Base-by-base conservation (phyloP, 2,888 invertebrate genomes). In the Lasiommata megera region DNA sequence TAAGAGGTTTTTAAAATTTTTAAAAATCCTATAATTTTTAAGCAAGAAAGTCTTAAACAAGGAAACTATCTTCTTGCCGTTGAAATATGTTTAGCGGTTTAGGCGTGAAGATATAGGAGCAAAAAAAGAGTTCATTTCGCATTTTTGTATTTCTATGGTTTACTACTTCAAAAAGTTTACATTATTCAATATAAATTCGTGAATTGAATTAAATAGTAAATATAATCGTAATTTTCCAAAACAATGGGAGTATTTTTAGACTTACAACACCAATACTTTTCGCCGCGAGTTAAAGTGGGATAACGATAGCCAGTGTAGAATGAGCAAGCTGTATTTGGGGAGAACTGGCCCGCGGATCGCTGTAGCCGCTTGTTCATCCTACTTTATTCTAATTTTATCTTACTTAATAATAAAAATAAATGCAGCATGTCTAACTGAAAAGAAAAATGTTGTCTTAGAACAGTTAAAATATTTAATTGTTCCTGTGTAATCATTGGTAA, bases 281-380 rank as follows among this genome's bases (percentile, higher is more conserved):
- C 57, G 17, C 43, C 53, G 38, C 67, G 62, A 54, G 85, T 67
- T 65, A 65, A 72, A 87, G 64, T 36, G 79, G 76, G 80, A 80
- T 5, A 64, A 69, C 65, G 46, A 59, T 66, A 77, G 47, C 51
- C 57, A 34, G 66, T 66, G 64, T 56, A 55, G 80, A 86, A 66
- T 77, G 81, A 78, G 87, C 82, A 18, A 69, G 71, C 57, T 40
- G 66, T 63, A 64, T 68, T 41, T 65, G 48, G 81, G 86, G 82
- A 70, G 71, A 76, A 78, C 87, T 90, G 82, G 88, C 88, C 88
- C 77, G 84, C 88, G 88, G 79, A 82, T 80, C 86, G 55, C 64
- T 66, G 66, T 53, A 55, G 28, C 34, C 54, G 40, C 34, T 44
- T 53, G 54, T 54, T 57, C 38, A 12, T 14, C 14, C 18, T 16